A percentile compares a stretch with the other conserved stretches of the same genome.
phyloP scores from a whole-genome alignment of 2,888 invertebrate genomes.

The Mallateleia sp. region DNA sequence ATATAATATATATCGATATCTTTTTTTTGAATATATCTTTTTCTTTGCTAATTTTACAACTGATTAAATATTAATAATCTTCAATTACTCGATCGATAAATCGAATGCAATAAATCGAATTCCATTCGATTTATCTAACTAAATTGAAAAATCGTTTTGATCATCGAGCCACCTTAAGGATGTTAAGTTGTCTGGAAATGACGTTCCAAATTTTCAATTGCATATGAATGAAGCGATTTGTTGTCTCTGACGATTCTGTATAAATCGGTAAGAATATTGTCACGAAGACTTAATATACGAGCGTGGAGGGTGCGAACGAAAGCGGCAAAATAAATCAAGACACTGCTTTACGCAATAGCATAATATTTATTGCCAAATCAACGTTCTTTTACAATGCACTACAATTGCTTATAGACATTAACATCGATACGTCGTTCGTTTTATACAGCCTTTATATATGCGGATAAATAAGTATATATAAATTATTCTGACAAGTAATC shows the following conservation, averaged over 20 bases:
- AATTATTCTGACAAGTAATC: slow-evolving; percentile 58
- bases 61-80: too few species aligned
- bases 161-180: background rate
- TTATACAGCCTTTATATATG: slow-evolving; percentile 77
- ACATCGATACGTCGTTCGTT: slow-evolving; percentile 81
- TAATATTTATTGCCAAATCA: slow-evolving; percentile 89
- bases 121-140: too few species aligned
- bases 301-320: slow-evolving; percentile 84
- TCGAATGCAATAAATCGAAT: too few species aligned
- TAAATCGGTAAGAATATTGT: slow-evolving; percentile 20
- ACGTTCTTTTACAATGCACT: slow-evolving; percentile 87
- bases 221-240: slow-evolving; percentile 23
- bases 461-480: slow-evolving; percentile 73
- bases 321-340: slow-evolving; percentile 89
- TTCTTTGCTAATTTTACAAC: too few species aligned
- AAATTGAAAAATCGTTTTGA: slow-evolving; percentile 1
- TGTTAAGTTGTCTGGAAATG: slow-evolving; percentile 14
- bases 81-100: too few species aligned
- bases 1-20: too few species aligned
- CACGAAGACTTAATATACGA: slow-evolving; percentile 38
- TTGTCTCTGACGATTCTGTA: slow-evolving; percentile 28
- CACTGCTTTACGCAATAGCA: slow-evolving; percentile 88
- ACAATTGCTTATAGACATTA: slow-evolving; percentile 85
- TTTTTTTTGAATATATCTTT: too few species aligned
- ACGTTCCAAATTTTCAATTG: slow-evolving; percentile 53